Evolutionary conservation across 2,888 invertebrate species (phyloP).

Genomic region (Melanophora roralis): DNA sequence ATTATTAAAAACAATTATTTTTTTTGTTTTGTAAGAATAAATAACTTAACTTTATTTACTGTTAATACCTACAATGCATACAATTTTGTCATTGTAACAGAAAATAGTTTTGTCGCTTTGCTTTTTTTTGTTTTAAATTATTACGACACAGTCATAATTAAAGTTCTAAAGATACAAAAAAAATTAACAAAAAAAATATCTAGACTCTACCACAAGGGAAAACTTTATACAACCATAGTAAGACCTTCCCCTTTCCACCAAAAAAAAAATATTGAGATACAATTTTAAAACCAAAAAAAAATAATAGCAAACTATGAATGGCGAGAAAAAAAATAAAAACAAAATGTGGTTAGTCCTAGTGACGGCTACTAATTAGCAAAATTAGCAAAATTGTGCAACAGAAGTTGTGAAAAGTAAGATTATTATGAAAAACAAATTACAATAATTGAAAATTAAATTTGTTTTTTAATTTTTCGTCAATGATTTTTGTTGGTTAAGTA

Average conservation of each 20-base stretch:
- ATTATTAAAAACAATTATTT: constrained; percentile 36
- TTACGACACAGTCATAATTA: constrained; percentile 40
- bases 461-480: too few species aligned
- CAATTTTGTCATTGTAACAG: constrained; percentile 34
- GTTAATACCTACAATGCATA: constrained; percentile 21
- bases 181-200: too few species aligned
- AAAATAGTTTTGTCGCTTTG: constrained; percentile 29
- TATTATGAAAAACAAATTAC: neutral
- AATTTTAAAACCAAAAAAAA: constrained; percentile 5
- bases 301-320: too few species aligned
- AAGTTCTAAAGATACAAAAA: constrained; percentile 51
- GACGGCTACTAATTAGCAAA: neutral
- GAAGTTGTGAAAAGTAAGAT: neutral
- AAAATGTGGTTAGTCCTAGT: constrained; percentile 39
- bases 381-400: constrained; percentile 28
- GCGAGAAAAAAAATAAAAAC: neutral
- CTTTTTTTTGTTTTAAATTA: constrained; percentile 27
- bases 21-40: constrained; percentile 32
- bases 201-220: neutral
- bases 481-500: too few species aligned
- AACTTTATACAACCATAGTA: constrained; percentile 51
- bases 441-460: constrained; percentile 9
- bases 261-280: neutral
- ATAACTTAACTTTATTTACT: constrained; percentile 47
- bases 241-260: constrained; percentile 38